A percentile compares a stretch with the other conserved stretches of the same genome.
Conservation (phyloP, 2,113 vertebrate genomes). For the Myxocyprinus asiaticus region DNA sequence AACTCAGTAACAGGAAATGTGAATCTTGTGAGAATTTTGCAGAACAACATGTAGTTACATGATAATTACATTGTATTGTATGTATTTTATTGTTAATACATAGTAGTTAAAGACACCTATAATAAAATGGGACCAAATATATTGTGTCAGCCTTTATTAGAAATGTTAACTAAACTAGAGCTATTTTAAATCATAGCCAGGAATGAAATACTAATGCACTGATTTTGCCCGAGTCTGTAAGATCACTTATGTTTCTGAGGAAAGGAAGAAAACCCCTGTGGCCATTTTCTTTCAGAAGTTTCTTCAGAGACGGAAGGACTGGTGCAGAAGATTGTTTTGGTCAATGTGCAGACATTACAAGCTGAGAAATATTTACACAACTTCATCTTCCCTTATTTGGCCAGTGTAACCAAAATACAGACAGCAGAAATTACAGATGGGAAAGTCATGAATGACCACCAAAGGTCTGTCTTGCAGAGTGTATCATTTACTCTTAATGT, state of each 20-base stretch:
- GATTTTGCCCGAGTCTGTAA: neutral
- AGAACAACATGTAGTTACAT: too few relatives aligned
- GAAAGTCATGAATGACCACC: constrained; percentile 45
- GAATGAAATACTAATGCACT: too few relatives aligned
- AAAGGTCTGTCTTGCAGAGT: constrained; percentile 17
- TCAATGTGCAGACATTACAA: constrained; percentile 45
- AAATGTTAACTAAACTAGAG: too few relatives aligned
- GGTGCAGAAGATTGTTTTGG: constrained; percentile 59
- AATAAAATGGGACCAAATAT: too few relatives aligned
- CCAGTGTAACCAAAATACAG: constrained; percentile 53
- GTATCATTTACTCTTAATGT: constrained; percentile 43
- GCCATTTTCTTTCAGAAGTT: constrained; percentile 19
- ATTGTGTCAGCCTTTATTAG: too few relatives aligned
- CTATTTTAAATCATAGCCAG: too few relatives aligned
- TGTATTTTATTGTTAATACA: too few relatives aligned
- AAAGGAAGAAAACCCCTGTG: constrained; percentile 19
- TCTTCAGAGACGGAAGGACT: constrained; percentile 34
- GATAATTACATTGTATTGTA: too few relatives aligned
- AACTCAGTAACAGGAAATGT: too few relatives aligned
- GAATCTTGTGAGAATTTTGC: too few relatives aligned
- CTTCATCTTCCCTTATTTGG: constrained; percentile 61
- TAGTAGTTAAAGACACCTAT: too few relatives aligned
- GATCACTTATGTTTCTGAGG: neutral
- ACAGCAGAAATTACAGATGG: constrained; percentile 45
- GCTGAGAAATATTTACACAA: constrained; percentile 58